Evolutionary conservation across 2,888 invertebrate species (phyloP), one percentile per base, ranked within the genome.

Genomic region (Heliconius ismenius): DNA sequence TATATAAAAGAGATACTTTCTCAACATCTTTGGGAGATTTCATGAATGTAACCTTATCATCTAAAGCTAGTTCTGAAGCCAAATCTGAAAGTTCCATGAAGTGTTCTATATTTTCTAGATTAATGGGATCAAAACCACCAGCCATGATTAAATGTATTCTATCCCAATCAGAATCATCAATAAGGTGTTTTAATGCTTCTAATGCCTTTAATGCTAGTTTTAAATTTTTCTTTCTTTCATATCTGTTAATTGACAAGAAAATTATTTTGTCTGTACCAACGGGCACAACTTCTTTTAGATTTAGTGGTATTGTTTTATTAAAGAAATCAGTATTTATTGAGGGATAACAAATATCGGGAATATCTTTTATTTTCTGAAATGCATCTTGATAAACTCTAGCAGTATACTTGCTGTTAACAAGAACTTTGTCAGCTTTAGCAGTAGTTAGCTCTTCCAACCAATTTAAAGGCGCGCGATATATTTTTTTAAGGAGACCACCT

Each of bases 401-500:
- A n/a, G 99, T 99, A 88, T 98, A 99, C 86, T 97, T 95, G 86
- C 99, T 99, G 88, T 99, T 99, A 0, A 99, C 99, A 78, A 99
- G 94, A 75, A 99, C 96, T 84, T 96, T 95, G 88, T 99, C 97
- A 3, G 99, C 98, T 90, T 95, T 93, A 10, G 97, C 96, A 3
- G 99, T 97, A 0, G 99, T 98, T 76, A 95, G 92, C 88, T 98
- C 98, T 90, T 99, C 99, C 0, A 99, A 83, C 95, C 96, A 98
- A 90, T 99, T 98, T 28, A 99, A 92, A 0, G 99, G 98, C 0
- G 94, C 93, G 72, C 99, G 95, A 88, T 99, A 99, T 0, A 98
- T 73, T 76, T 95, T 95, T 89, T 99, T 99, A 13, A 98, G 86
- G 6, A 95, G 84, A 3, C 97, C 96, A 69, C 96, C 96, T 79